Evolutionary conservation across 2,113 vertebrate species (phyloP).

Genomic region (Dromas ardeola): DNA sequence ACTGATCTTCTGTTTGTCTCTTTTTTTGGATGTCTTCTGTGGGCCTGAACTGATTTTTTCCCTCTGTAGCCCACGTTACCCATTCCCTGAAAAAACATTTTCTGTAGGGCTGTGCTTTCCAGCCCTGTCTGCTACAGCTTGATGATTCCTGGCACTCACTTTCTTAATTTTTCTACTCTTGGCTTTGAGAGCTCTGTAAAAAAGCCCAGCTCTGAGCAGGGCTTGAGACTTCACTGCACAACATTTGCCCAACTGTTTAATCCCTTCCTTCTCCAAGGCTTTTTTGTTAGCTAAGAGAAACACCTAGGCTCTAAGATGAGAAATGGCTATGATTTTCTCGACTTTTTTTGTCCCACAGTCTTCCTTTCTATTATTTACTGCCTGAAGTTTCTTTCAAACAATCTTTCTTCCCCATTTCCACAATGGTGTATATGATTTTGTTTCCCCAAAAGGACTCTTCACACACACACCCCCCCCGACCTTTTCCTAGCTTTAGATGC

Average conservation of each 20-base stretch:
- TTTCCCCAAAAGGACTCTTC: not conserved
- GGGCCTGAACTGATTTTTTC: not conserved
- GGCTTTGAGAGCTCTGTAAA: not conserved
- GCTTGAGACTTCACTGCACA: not conserved
- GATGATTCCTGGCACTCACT: not conserved
- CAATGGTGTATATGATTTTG: not conserved
- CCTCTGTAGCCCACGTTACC: not conserved
- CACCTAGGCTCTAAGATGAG: not conserved
- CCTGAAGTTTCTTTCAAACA: not conserved
- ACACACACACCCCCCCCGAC: fast-evolving
- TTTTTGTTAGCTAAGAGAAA: not conserved
- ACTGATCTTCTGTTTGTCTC: not conserved
- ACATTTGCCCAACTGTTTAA: not conserved
- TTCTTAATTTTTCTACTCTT: not conserved
- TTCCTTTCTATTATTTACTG: not conserved
- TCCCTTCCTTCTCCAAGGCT: not conserved
- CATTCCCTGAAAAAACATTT: not conserved
- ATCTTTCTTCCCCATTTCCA: not conserved
- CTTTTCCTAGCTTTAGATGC: not conserved
- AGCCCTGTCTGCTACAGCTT: not conserved
- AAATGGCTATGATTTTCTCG: not conserved
- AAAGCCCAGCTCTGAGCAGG: not conserved
- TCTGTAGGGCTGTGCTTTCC: not conserved
- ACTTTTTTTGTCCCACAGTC: not conserved
- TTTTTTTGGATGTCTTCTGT: not conserved